Conservation (phyloP, 2,888 invertebrate species). For the Silvanus unidentatus region DNA sequence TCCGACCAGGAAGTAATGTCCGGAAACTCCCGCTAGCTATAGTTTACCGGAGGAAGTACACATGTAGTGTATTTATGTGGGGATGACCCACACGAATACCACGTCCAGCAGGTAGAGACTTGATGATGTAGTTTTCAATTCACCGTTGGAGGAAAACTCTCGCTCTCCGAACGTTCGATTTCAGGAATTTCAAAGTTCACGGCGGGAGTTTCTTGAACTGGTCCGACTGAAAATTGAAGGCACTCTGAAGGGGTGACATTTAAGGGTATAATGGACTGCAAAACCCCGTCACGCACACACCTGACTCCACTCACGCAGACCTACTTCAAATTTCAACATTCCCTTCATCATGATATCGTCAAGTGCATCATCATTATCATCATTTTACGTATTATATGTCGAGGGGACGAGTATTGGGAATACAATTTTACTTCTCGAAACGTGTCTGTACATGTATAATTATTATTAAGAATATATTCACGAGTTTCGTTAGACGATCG, state of each 20-base stretch:
- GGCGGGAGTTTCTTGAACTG: background rate
- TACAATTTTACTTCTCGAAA: background rate
- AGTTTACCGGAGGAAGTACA: constrained; percentile 28
- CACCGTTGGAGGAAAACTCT: background rate
- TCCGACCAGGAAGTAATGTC: constrained; percentile 39
- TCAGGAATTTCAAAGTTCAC: background rate
- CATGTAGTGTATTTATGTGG: background rate
- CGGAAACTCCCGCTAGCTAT: constrained; percentile 27
- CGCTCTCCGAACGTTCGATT: background rate
- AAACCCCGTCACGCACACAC: constrained; percentile 24
- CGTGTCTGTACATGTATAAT: too few species aligned
- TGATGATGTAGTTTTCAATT: too few species aligned
- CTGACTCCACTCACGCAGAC: constrained; percentile 18
- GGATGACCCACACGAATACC: too few species aligned
- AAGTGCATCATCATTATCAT: constrained; percentile 3
- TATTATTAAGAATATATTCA: too few species aligned
- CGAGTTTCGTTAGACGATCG: too few species aligned
- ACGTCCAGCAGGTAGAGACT: too few species aligned
- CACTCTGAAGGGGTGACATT: constrained; percentile 11
- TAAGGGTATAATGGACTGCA: constrained; percentile 15
- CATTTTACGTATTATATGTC: background rate
- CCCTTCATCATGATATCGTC: background rate
- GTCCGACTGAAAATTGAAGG: background rate
- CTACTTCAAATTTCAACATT: background rate
- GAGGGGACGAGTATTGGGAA: background rate